Conservation (phyloP, 2,888 invertebrate species). For the Chymomyza procnemis region DNA sequence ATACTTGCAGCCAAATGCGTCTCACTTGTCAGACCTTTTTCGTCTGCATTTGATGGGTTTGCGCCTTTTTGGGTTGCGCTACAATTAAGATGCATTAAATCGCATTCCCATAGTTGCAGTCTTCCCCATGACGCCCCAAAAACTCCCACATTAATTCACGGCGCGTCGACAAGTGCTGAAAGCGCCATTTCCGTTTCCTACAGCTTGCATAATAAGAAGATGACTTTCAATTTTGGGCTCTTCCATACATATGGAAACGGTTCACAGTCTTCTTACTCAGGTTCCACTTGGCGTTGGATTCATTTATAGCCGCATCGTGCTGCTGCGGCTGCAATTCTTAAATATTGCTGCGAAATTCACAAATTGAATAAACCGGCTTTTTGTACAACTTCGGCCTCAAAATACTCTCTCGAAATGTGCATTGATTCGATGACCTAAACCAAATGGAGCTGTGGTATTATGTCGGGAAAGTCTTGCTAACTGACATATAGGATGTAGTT, state of each 20-base stretch:
- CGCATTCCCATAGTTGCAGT: conserved; percentile 58
- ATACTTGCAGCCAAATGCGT: conserved; percentile 16
- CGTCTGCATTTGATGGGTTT: background rate
- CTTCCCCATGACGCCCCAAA: background rate
- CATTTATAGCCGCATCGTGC: background rate
- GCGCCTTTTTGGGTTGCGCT: conserved; percentile 53
- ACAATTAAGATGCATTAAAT: conserved; percentile 74
- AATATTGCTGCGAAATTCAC: conserved; percentile 44
- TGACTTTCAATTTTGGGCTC: conserved; percentile 34
- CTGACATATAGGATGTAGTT: too few relatives aligned
- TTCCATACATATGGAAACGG: background rate
- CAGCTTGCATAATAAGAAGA: conserved; percentile 7
- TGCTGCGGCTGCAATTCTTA: conserved; percentile 32
- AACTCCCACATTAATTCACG: conserved; percentile 67
- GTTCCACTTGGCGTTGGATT: background rate
- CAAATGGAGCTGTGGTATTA: too few relatives aligned
- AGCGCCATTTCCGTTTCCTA: conserved; percentile 36
- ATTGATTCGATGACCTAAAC: background rate
- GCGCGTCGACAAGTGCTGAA: conserved; percentile 26
- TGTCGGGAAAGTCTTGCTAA: too few relatives aligned
- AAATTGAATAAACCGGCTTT: conserved; percentile 31
- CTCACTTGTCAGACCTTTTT: conserved; percentile 41
- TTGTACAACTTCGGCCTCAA: background rate
- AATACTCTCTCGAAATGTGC: background rate
- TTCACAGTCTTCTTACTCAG: background rate